Evolutionary conservation across 2,888 invertebrate genomes (phyloP).

Genomic region (Leptogaster cylindrica): DNA sequence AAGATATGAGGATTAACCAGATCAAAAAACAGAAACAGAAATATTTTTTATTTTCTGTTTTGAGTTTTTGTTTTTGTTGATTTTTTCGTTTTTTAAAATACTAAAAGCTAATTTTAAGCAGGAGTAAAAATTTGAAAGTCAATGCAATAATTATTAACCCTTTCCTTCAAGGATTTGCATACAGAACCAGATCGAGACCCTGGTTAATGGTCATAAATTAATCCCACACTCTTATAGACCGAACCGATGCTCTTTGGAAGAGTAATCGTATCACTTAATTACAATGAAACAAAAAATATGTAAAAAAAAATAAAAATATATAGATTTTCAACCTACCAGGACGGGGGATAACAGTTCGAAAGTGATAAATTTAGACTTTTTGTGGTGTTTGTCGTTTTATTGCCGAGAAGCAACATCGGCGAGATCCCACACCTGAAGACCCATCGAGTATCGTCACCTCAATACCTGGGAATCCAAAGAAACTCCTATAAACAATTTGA

Average conservation of each 20-base stretch:
- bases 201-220: constrained; percentile 16
- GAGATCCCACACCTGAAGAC: constrained; percentile 37
- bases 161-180: constrained; percentile 15
- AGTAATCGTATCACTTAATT: constrained; percentile 42
- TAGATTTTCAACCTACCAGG: constrained; percentile 35
- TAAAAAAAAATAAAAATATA: no score
- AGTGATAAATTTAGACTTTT: constrained; percentile 33
- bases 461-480: constrained; percentile 23
- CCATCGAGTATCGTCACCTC: constrained; percentile 14
- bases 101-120: constrained; percentile 6
- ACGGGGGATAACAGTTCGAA: constrained; percentile 24
- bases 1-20: constrained; percentile 33
- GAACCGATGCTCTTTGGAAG: constrained; percentile 14
- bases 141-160: constrained; percentile 1
- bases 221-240: constrained; percentile 33
- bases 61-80: background rate
- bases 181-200: constrained; percentile 7
- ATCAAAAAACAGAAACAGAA: no score
- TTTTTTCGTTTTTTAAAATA: no score
- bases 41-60: no score
- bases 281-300: constrained; percentile 34
- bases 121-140: background rate
- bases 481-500: constrained; percentile 16
- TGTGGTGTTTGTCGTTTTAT: background rate
- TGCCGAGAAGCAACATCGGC: background rate